Evolutionary conservation across 2,113 vertebrate species (phyloP).

Genomic region (Rhabdomys dilectus): DNA sequence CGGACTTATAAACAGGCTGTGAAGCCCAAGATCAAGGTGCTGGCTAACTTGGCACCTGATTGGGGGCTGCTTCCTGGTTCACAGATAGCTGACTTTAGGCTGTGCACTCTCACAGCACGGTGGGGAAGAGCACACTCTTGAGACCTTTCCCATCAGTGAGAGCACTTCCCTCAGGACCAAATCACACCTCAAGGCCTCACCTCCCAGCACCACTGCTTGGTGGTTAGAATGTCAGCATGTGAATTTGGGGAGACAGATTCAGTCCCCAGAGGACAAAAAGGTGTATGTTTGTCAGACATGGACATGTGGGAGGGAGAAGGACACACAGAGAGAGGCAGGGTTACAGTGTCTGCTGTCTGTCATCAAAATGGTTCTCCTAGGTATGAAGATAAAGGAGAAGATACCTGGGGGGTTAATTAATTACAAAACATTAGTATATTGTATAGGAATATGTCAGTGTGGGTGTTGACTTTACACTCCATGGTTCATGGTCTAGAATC

Average conservation of each 20-base stretch:
- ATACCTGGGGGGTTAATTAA: background rate
- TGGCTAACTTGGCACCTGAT: background rate
- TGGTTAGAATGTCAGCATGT: background rate
- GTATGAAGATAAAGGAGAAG: background rate
- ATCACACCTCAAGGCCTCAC: background rate
- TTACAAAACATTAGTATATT: background rate
- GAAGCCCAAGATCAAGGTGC: background rate
- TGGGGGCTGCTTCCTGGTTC: background rate
- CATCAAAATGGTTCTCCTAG: background rate
- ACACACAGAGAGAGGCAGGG: no score
- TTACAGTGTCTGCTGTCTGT: background rate
- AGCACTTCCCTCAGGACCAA: background rate
- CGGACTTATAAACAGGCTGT: background rate
- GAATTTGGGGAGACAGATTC: background rate
- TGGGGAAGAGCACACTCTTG: fast-evolving
- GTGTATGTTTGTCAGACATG: fast-evolving
- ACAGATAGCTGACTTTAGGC: background rate
- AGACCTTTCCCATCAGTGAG: background rate
- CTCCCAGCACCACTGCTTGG: background rate
- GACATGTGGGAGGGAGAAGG: background rate
- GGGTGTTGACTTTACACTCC: background rate
- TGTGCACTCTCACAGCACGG: background rate
- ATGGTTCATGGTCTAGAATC: background rate
- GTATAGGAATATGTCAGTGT: background rate
- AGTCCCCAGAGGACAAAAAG: no score